Evolutionary conservation across 2,113 vertebrate species (phyloP).

Genomic region (Pterocles gutturalis): DNA sequence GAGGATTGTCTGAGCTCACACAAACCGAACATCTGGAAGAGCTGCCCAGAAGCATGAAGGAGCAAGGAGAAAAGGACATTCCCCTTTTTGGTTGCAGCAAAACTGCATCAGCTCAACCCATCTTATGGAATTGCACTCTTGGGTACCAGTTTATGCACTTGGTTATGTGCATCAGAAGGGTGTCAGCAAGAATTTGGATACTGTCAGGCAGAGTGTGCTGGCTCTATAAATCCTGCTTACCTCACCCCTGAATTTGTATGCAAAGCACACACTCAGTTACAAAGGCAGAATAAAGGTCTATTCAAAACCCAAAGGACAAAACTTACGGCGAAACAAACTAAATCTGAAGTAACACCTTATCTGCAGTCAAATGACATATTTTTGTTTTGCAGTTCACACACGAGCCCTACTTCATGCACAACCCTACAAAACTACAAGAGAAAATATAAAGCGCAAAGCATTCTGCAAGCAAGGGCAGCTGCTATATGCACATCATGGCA

Average conservation of each 20-base stretch:
- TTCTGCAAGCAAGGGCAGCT: background rate
- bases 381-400: background rate
- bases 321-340: background rate
- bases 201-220: background rate
- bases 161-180: background rate
- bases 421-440: background rate
- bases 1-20: background rate
- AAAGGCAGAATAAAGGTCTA: constrained; percentile 18
- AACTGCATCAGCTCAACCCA: background rate
- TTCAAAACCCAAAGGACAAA: background rate
- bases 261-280: background rate
- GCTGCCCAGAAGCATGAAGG: background rate
- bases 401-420: accelerated
- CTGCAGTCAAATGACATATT: background rate
- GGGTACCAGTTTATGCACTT: background rate
- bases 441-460: background rate
- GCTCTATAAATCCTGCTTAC: background rate
- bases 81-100: background rate
- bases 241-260: background rate
- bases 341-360: background rate
- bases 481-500: background rate
- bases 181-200: background rate
- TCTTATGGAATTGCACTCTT: background rate
- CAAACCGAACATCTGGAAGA: background rate
- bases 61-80: background rate